These are phyloP conservation scores for Addax nasomaculatus DNA, from an alignment of 2,113 vertebrate species.

Conservation along the genomic window DNA sequence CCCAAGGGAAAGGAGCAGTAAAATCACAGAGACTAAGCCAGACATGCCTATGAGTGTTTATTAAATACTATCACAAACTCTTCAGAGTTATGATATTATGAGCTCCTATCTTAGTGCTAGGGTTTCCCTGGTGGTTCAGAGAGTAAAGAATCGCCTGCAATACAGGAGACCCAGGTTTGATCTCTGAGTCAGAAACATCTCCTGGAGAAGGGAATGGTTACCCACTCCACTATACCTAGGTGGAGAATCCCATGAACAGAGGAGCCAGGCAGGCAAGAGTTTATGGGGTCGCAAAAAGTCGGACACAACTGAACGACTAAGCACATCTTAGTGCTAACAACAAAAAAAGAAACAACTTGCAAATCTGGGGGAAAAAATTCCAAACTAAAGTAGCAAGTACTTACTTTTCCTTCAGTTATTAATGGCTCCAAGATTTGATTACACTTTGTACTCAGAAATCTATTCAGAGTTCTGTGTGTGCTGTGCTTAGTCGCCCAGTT, in stretches of 20 bases:
- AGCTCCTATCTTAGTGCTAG: neutral
- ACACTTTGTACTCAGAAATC: neutral
- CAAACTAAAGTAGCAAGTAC: neutral
- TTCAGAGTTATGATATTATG: neutral
- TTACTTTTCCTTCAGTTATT: neutral
- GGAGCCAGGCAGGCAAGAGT: neutral
- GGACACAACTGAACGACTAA: neutral
- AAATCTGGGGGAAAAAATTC: neutral
- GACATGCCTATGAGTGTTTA: neutral
- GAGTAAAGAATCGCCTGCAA: neutral
- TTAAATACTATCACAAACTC: neutral
- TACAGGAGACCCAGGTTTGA: neutral
- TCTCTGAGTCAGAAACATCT: neutral
- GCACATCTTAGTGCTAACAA: neutral
- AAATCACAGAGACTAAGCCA: neutral
- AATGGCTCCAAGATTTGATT: neutral
- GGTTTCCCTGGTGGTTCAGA: neutral
- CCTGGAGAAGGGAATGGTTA: neutral
- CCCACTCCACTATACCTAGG: neutral
- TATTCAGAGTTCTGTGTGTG: neutral
- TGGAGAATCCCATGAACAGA: neutral
- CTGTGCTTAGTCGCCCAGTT: neutral
- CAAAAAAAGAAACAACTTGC: constrained; percentile 24
- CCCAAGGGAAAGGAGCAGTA: neutral
- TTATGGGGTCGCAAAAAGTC: neutral